These are phyloP conservation scores for Philonicus albiceps DNA, from an alignment of 2,888 invertebrate species.

Conservation along the genomic window DNA sequence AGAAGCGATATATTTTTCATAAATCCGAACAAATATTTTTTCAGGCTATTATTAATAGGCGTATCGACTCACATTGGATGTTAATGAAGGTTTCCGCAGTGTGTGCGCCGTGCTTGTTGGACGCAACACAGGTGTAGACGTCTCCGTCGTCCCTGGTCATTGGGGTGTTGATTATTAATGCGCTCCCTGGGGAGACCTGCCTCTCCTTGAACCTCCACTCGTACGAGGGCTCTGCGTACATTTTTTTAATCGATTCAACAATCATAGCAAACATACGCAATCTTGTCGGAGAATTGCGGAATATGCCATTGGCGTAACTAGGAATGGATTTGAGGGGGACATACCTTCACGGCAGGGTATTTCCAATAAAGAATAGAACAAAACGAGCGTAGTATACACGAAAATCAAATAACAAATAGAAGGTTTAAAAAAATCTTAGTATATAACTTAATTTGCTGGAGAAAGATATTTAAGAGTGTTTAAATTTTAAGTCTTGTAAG, in stretches of 20 bases:
- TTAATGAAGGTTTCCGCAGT: slow-evolving; percentile 75
- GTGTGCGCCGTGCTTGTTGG: slow-evolving; percentile 80
- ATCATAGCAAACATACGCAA: neutral
- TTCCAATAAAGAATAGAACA: neutral
- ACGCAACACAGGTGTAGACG: slow-evolving; percentile 79
- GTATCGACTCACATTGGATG: slow-evolving; percentile 76
- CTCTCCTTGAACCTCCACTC: slow-evolving; percentile 62
- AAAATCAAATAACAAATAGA: neutral
- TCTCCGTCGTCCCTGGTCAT: slow-evolving; percentile 77
- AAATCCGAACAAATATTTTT: slow-evolving; percentile 13
- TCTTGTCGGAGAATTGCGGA: neutral
- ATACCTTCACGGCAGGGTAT: no score
- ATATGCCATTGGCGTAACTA: neutral
- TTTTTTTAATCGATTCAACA: neutral
- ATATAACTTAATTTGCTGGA: no score
- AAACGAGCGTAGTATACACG: neutral
- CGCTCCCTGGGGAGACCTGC: slow-evolving; percentile 64
- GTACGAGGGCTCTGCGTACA: slow-evolving; percentile 45
- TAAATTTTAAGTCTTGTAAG: no score
- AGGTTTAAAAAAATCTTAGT: no score
- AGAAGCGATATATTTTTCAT: neutral
- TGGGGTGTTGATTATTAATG: slow-evolving; percentile 71
- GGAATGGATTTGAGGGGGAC: neutral
- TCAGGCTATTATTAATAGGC: neutral
- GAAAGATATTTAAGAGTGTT: no score